These are phyloP conservation scores for Melinopterus prodromus DNA, from an alignment of 2,888 invertebrate genomes.

Conservation along the genomic window DNA sequence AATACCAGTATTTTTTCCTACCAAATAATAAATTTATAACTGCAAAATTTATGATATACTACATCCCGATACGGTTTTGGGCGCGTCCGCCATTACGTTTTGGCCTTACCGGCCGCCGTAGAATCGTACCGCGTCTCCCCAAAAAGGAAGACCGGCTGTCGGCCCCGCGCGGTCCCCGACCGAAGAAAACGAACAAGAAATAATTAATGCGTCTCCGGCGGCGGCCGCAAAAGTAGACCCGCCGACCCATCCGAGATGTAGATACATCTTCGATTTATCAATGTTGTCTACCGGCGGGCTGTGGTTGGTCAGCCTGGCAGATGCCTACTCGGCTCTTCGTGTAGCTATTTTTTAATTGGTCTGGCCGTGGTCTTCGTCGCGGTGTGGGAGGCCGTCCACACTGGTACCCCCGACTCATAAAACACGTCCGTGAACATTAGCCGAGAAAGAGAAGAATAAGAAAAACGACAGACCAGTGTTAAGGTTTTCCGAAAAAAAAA, in stretches of 20 bases:
- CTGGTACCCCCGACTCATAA: background rate
- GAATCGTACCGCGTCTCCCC: too few species aligned
- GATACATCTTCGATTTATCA: slow-evolving; percentile 53
- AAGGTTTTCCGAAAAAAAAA: background rate
- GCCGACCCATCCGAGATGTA: slow-evolving; percentile 33
- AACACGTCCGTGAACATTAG: background rate
- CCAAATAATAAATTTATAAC: too few species aligned
- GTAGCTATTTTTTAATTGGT: slow-evolving; percentile 61
- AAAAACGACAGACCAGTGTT: background rate
- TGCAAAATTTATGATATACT: too few species aligned
- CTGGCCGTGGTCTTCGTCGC: slow-evolving; percentile 46
- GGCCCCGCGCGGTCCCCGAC: background rate
- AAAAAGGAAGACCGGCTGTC: too few species aligned
- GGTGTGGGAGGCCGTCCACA: slow-evolving; percentile 45
- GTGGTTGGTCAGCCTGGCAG: slow-evolving; percentile 56
- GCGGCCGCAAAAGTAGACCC: background rate
- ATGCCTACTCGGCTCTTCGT: slow-evolving; percentile 53
- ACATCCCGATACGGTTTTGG: too few species aligned
- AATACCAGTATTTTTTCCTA: too few species aligned
- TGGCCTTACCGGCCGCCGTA: too few species aligned
- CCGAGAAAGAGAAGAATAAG: background rate
- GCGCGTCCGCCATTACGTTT: too few species aligned
- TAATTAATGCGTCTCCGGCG: slow-evolving; percentile 4
- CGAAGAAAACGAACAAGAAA: background rate
- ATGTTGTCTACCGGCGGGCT: slow-evolving; percentile 48